These are phyloP conservation scores for Sternotherus odoratus DNA, from an alignment of 2,797 vertebrate species.

Conservation along the genomic window DNA sequence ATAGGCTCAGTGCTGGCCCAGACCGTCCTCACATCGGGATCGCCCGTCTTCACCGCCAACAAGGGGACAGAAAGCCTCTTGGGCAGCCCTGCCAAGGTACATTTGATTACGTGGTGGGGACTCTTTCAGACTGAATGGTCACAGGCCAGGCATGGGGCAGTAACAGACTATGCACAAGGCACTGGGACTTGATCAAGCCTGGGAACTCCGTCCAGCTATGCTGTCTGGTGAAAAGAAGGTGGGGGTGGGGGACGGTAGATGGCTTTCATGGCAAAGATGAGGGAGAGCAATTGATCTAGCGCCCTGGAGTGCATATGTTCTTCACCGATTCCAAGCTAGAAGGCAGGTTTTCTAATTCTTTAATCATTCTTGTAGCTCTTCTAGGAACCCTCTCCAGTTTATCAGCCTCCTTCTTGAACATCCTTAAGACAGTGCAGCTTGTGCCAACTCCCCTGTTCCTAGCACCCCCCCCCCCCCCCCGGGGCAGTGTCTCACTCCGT, in stretches of 20 bases:
- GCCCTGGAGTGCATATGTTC: too few species aligned
- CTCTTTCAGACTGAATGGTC: background rate
- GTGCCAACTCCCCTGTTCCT: background rate
- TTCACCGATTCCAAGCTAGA: too few species aligned
- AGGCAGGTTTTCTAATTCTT: background rate
- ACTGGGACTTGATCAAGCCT: background rate
- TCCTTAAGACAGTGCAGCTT: background rate
- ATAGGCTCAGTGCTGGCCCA: constrained; percentile 59
- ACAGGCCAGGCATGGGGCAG: background rate
- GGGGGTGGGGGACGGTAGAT: background rate
- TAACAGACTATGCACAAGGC: background rate
- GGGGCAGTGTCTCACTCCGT: background rate
- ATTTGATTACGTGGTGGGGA: background rate
- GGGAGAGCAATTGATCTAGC: too few species aligned
- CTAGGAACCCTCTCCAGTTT: background rate
- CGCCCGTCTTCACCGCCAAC: background rate
- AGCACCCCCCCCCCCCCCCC: background rate
- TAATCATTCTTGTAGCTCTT: background rate
- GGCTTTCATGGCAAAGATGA: background rate
- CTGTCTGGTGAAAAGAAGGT: background rate
- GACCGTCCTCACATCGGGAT: constrained; percentile 44
- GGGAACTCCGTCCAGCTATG: background rate
- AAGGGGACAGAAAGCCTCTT: constrained; percentile 38
- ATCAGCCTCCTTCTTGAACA: background rate
- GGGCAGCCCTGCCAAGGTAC: constrained; percentile 62